phyloP scores from a whole-genome alignment of 2,113 vertebrate genomes.

The Grallaria varia region DNA sequence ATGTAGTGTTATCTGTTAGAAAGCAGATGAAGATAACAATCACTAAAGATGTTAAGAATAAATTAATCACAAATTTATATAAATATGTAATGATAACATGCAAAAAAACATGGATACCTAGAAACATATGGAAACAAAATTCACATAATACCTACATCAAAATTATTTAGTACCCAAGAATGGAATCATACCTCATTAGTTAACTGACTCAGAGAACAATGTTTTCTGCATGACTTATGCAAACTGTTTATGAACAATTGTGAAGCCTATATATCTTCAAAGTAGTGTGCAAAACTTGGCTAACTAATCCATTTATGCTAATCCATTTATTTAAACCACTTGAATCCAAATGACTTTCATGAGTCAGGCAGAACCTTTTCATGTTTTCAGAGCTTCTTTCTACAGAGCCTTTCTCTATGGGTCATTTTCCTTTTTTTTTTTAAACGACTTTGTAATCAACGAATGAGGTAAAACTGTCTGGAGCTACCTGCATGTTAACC shows the following conservation, averaged over 20 bases:
- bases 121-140: neutral
- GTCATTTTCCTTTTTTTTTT: neutral
- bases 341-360: constrained; percentile 4
- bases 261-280: neutral
- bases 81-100: neutral
- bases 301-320: constrained; percentile 32
- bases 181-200: neutral
- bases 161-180: neutral
- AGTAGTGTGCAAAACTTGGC: neutral
- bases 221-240: neutral
- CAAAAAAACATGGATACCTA: neutral
- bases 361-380: constrained; percentile 14
- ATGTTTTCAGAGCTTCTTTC: neutral
- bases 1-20: neutral
- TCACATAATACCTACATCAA: neutral
- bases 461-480: neutral
- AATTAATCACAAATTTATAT: neutral
- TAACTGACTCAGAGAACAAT: constrained; percentile 7
- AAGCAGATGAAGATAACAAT: neutral
- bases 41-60: neutral
- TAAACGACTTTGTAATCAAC: neutral
- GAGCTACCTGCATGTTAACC: neutral
- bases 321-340: constrained; percentile 18
- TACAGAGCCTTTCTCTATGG: neutral
- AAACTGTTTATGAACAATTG: neutral